Evolutionary conservation across 2,113 vertebrate genomes (phyloP), one percentile per base, ranked within the genome.

Genomic region (Petroica traversi): DNA sequence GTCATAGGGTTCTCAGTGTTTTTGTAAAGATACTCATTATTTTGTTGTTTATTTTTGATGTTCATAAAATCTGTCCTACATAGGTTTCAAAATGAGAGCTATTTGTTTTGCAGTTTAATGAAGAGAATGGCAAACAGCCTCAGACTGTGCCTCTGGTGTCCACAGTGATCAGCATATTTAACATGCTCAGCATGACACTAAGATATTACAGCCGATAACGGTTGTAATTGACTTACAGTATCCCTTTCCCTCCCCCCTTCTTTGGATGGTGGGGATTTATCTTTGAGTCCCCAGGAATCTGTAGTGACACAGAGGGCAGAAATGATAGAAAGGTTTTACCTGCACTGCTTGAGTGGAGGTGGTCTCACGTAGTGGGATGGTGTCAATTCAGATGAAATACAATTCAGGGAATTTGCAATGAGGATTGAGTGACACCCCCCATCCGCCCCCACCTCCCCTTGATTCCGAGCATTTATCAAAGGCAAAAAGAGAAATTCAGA

Each of bases 131-230:
- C 98, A 98, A 96, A 95, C 97, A 98, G 97, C 97, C 98, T 95
- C 88, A 96, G 93, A 95, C 96, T 97, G 87, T 85, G 97, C 98
- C 98, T 98, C 97, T 97, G 93, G 98, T 98, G 97, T 96, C 98
- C 98, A 95, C 86, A 97, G 95, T 72, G 93, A 96, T 96, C 98
- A 98, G 98, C 98, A 98, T 98, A 97, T 98, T 99, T 98, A 98
- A 98, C 98, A 97, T 97, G 98, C 98, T 98, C 99, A 99, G 99
- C 98, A 49, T 97, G 98, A 97, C 96, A 98, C 96, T 95, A 95
- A 98, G 98, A 98, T 98, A 98, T 97, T 98, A 98, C 96, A 98
- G 97, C 97, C 23, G 95, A 97, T 96, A 97, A 98, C 79, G 81
- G 97, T 98, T 98, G 98, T 98, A 97, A 98, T 98, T 98, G 97